Conservation (phyloP, 2,797 vertebrate species). For the Ambastaia sidthimunki region DNA sequence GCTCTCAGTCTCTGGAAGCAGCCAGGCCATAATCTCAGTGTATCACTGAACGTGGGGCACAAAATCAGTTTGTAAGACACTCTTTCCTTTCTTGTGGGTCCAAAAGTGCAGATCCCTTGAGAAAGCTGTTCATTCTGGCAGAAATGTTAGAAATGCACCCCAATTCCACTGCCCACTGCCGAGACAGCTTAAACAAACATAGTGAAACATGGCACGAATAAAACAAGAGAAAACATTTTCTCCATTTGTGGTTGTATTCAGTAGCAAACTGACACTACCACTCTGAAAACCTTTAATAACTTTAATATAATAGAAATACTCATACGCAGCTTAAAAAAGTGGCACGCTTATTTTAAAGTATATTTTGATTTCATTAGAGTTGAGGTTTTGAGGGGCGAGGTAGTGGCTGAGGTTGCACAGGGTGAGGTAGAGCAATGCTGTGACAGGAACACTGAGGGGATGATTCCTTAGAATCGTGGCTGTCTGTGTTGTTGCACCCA, state of each 20-base stretch:
- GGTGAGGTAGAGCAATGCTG: neutral
- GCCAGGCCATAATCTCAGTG: neutral
- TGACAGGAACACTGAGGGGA: neutral
- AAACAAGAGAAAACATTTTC: slow-evolving; percentile 2
- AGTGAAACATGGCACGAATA: slow-evolving; percentile 16
- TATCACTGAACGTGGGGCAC: neutral
- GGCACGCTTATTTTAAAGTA: neutral
- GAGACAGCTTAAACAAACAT: slow-evolving; percentile 50
- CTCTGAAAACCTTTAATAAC: slow-evolving; percentile 26
- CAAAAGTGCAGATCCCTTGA: slow-evolving; percentile 26
- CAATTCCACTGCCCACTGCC: slow-evolving; percentile 43
- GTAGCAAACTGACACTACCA: slow-evolving; percentile 42
- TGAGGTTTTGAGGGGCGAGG: neutral
- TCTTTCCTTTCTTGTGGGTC: neutral
- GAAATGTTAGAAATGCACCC: slow-evolving; percentile 43
- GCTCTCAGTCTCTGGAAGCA: neutral
- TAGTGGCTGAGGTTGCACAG: neutral
- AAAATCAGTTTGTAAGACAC: neutral
- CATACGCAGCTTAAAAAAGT: neutral
- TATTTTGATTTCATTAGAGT: neutral
- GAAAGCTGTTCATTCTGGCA: slow-evolving; percentile 32
- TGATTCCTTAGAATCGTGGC: neutral
- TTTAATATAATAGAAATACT: slow-evolving; percentile 10
- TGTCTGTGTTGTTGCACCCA: neutral
- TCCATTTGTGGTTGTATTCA: slow-evolving; percentile 25